phyloP scores from a whole-genome alignment of 2,113 vertebrate species.

The Asarcornis scutulata region DNA sequence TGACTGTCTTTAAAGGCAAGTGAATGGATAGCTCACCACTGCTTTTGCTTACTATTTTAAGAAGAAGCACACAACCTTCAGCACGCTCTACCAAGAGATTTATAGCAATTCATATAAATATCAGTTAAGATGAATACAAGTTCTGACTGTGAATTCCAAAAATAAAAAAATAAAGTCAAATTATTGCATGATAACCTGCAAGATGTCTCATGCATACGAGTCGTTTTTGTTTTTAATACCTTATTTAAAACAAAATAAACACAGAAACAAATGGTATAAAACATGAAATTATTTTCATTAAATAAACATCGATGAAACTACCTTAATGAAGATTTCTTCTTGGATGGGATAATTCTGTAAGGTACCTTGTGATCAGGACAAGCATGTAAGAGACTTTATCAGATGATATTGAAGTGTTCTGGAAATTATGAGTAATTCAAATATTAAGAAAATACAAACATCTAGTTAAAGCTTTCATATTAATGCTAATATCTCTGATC shows the following conservation, averaged over 20 bases:
- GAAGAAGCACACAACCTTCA: neutral
- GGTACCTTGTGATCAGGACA: neutral
- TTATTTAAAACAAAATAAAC: neutral
- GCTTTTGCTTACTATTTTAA: conserved; percentile 17
- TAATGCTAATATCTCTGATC: neutral
- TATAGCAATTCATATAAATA: neutral
- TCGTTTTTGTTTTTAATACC: conserved; percentile 11
- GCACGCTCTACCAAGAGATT: neutral
- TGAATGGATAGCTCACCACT: neutral
- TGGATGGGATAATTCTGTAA: neutral
- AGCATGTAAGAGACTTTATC: neutral
- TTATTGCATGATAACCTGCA: neutral
- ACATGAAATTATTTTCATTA: neutral
- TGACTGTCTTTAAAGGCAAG: conserved; percentile 8
- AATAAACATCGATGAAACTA: neutral
- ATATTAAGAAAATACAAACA: neutral
- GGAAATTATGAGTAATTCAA: neutral
- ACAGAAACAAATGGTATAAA: neutral
- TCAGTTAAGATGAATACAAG: neutral
- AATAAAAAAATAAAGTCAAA: conserved; percentile 25
- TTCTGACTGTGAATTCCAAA: neutral
- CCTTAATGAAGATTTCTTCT: neutral
- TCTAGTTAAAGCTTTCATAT: neutral
- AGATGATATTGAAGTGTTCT: neutral
- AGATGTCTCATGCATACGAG: neutral